Percentiles rank a stretch among this genome's conserved stretches.
Conservation (phyloP, 1,140 invertebrate species). For the Hycleus cichorii region DNA sequence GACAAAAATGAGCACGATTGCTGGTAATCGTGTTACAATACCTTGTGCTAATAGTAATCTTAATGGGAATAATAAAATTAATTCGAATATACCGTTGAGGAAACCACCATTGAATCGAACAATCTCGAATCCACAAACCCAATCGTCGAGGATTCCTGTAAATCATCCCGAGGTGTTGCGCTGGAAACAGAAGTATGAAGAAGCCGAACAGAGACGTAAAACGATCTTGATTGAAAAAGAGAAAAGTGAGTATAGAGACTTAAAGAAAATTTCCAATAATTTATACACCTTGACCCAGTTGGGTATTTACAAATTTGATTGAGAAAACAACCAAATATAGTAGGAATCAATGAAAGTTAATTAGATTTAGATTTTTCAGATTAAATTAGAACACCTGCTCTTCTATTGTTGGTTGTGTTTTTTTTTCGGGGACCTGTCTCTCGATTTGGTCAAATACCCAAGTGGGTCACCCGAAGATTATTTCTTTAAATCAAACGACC, state of each 20-base stretch:
- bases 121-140: constrained; percentile 2
- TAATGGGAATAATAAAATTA: not conserved
- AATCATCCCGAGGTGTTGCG: constrained; percentile 41
- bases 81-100: constrained; percentile 14
- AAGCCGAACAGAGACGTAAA: constrained; percentile 59
- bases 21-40: not conserved
- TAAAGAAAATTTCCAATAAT: not conserved
- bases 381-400: too few species aligned
- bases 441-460: too few species aligned
- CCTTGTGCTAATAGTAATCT: not conserved
- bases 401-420: too few species aligned
- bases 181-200: constrained; percentile 61
- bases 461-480: too few species aligned
- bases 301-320: not conserved
- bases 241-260: constrained; percentile 49
- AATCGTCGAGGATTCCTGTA: constrained; percentile 16
- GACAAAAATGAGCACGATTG: not conserved
- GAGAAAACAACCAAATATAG: not conserved
- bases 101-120: constrained; percentile 15
- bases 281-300: constrained; percentile 2
- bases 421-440: too few species aligned
- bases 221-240: constrained; percentile 55
- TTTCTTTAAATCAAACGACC: too few species aligned
- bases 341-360: too few species aligned
- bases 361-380: too few species aligned